Conservation (phyloP, 2,113 vertebrate genomes). For the Scophthalmus maximus region DNA sequence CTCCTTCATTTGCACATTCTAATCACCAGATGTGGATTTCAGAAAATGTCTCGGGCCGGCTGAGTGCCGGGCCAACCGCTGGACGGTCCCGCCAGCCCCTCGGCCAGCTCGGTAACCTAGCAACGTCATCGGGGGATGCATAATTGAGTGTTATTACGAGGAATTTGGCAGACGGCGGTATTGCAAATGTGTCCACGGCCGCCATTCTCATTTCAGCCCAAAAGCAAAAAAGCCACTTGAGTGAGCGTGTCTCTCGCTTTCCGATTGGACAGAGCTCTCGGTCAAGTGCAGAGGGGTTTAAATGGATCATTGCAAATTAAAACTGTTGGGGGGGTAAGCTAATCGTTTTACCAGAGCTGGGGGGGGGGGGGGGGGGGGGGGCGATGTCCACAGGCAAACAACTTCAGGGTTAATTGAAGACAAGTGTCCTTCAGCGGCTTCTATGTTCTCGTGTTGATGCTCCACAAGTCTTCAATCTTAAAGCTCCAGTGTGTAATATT, state of each 20-base stretch:
- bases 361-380: no score
- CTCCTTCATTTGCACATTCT: background rate
- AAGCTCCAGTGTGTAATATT: no score
- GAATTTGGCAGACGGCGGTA: background rate
- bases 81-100: constrained; percentile 47
- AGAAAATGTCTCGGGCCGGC: constrained; percentile 20
- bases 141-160: constrained; percentile 40
- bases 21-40: constrained; percentile 56
- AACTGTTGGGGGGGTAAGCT: no score
- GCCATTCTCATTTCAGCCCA: background rate
- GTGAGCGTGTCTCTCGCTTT: no score
- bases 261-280: no score
- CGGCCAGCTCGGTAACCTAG: constrained; percentile 45
- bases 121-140: constrained; percentile 47
- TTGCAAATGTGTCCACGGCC: background rate
- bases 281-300: no score
- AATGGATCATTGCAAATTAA: background rate
- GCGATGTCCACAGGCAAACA: no score
- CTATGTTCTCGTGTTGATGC: no score
- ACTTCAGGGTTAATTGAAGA: no score
- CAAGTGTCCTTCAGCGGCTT: no score
- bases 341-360: background rate
- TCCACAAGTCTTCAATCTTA: no score
- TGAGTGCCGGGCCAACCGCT: constrained; percentile 25
- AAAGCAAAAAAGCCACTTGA: no score